Evolutionary conservation across 2,113 vertebrate genomes (phyloP).

Genomic region (Oryzias melastigma): DNA sequence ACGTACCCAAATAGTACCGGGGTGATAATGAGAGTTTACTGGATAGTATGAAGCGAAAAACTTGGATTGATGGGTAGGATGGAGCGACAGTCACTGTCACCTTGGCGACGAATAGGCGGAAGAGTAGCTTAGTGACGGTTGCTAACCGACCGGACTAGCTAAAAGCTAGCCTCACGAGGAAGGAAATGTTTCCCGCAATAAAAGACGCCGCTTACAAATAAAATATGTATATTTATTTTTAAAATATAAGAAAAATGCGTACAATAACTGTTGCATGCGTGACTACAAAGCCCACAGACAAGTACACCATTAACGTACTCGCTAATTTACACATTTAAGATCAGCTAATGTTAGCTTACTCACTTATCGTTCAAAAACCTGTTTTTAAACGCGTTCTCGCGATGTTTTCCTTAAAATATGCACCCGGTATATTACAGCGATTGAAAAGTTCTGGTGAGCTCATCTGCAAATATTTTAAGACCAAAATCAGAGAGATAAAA

Average conservation of each 20-base stretch:
- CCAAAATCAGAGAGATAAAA: conserved; percentile 21
- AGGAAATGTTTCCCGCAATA: no score
- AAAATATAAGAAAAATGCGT: background rate
- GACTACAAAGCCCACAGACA: background rate
- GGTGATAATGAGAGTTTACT: background rate
- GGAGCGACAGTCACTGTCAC: conserved; percentile 53
- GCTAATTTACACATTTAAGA: conserved; percentile 36
- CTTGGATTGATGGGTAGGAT: conserved; percentile 1
- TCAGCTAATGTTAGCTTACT: conserved; percentile 58
- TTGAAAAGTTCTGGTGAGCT: background rate
- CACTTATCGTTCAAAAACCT: conserved; percentile 27
- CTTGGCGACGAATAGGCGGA: conserved; percentile 60
- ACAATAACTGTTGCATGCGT: background rate
- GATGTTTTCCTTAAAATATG: background rate
- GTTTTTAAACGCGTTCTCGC: conserved; percentile 2
- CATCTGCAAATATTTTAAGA: background rate
- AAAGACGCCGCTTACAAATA: no score
- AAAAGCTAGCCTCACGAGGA: conserved; percentile 3
- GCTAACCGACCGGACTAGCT: conserved; percentile 35
- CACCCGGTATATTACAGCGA: background rate
- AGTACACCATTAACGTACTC: conserved; percentile 5
- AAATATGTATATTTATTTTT: no score
- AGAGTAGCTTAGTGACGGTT: conserved; percentile 48
- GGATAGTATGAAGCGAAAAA: background rate
- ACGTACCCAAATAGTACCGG: no score